A percentile compares a stretch with the other conserved stretches of the same genome.
These are phyloP conservation scores for Micropoecilia bifurca DNA, from an alignment of 2,797 vertebrate species.

Conservation along the genomic window DNA sequence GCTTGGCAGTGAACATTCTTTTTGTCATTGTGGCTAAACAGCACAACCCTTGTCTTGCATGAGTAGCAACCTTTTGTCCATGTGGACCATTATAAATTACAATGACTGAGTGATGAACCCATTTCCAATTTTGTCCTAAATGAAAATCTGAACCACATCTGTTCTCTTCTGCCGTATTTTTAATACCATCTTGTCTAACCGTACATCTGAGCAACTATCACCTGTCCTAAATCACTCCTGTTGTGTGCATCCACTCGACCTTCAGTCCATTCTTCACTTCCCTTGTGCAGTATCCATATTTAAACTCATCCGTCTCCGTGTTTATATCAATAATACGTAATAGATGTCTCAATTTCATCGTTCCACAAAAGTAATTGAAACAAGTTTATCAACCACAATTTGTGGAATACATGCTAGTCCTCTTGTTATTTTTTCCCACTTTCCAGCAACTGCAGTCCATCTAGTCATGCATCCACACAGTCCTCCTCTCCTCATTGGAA, in stretches of 20 bases:
- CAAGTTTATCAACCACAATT: background rate
- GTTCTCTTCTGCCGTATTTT: background rate
- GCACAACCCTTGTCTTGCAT: background rate
- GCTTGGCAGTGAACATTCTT: background rate
- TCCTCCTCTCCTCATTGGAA: background rate
- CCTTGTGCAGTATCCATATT: background rate
- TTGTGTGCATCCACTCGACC: background rate
- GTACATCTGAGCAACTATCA: background rate
- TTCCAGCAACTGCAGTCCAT: background rate
- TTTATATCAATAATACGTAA: background rate
- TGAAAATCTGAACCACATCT: background rate
- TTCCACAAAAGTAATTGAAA: background rate
- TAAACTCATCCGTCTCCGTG: background rate
- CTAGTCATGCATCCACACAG: background rate
- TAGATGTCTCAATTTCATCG: background rate
- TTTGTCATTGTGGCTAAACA: background rate
- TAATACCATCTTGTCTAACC: background rate
- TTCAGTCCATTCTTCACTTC: background rate
- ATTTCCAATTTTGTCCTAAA: background rate
- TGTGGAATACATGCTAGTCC: background rate
- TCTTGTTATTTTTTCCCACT: background rate
- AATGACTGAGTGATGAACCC: background rate
- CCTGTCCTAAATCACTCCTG: background rate
- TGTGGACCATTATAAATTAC: background rate
- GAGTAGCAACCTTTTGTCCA: background rate